Percentiles rank a stretch among this genome's conserved stretches.
Evolutionary conservation across 2,888 invertebrate species (phyloP).

Genomic region (Nebria salina): DNA sequence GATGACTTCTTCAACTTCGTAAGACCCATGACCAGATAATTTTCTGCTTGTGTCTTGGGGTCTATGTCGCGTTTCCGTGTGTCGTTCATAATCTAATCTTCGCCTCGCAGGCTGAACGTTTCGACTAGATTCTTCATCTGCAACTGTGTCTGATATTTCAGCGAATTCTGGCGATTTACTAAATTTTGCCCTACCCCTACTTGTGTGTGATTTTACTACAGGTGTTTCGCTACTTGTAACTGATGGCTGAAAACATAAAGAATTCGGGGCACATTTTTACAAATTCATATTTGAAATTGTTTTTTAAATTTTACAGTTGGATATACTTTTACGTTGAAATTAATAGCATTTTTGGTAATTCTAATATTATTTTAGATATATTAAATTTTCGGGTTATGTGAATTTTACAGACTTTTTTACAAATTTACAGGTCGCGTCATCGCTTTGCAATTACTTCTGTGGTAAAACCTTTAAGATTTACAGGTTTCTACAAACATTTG

Average conservation of each 20-base stretch:
- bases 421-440: too few relatives aligned
- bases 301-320: neutral
- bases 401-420: too few relatives aligned
- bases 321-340: neutral
- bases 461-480: too few relatives aligned
- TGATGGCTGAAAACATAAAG: constrained; percentile 3
- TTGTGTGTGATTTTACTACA: constrained; percentile 51
- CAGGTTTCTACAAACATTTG: too few relatives aligned
- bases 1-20: constrained; percentile 59
- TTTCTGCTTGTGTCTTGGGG: constrained; percentile 25
- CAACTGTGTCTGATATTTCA: constrained; percentile 49
- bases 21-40: constrained; percentile 48
- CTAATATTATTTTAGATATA: too few relatives aligned
- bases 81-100: constrained; percentile 50
- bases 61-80: constrained; percentile 47
- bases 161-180: constrained; percentile 55
- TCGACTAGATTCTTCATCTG: constrained; percentile 39
- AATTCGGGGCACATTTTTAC: constrained; percentile 11
- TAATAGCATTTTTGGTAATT: too few relatives aligned
- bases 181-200: constrained; percentile 59
- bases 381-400: too few relatives aligned
- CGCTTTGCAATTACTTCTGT: too few relatives aligned
- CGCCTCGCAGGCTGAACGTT: constrained; percentile 50
- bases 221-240: constrained; percentile 51
- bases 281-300: constrained; percentile 24